Evolutionary conservation across 2,113 vertebrate genomes (phyloP).

Genomic region (Scytalopus superciliaris): DNA sequence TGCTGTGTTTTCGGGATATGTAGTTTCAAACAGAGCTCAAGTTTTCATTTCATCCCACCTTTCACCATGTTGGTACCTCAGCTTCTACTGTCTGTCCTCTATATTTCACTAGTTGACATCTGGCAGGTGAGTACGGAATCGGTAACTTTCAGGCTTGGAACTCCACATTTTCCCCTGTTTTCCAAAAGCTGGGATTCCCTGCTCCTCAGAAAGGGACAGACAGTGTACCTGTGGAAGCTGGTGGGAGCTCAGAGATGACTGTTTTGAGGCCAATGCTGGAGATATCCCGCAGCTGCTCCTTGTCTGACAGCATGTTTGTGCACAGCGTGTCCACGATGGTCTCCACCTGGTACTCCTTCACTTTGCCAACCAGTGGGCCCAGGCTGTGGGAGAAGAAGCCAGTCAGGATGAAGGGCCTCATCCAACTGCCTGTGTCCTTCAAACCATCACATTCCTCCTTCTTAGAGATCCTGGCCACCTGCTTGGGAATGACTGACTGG

Average conservation of each 20-base stretch:
- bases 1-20: not conserved
- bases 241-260: conserved; percentile 86
- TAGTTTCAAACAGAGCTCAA: not conserved
- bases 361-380: conserved; percentile 91
- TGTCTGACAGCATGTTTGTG: conserved; percentile 91
- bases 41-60: not conserved
- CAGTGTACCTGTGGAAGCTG: conserved; percentile 81
- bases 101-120: not conserved
- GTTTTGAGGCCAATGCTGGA: conserved; percentile 96
- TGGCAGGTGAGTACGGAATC: not conserved
- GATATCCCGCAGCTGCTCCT: conserved; percentile 92
- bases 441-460: not conserved
- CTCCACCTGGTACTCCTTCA: conserved; percentile 96
- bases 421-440: not conserved
- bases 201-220: not conserved
- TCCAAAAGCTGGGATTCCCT: not conserved
- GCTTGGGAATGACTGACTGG: not conserved
- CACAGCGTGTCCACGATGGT: conserved; percentile 92
- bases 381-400: conserved; percentile 70
- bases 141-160: not conserved
- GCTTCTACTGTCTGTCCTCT: not conserved
- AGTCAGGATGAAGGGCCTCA: not conserved
- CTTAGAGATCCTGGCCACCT: not conserved
- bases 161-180: accelerated
- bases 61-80: not conserved